Evolutionary conservation across 2,113 vertebrate species (phyloP), one percentile per base, ranked within the genome.

Genomic region (Ceyx melanurus): DNA sequence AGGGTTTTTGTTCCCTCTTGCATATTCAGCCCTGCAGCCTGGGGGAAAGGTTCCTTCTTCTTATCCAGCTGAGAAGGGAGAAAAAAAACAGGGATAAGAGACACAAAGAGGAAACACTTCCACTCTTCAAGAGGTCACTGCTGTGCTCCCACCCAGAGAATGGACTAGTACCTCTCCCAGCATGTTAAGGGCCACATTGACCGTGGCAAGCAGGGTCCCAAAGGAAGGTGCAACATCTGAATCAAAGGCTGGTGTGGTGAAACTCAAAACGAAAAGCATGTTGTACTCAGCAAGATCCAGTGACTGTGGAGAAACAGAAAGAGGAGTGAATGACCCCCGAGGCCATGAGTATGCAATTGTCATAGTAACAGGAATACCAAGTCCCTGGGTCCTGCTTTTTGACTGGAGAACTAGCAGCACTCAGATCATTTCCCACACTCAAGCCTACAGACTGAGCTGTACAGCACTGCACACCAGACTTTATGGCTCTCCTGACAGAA

Each of bases 221-320:
- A 99, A 99, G 5, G 99, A 99, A n/a, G 99, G 99, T 6, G 99
- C 98, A 6, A 99, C 98, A 0, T 99, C 99, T 0, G 99, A 98
- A 93, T 99, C 99, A 35, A 99, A 99, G 21, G 99, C 98, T 10
- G 99, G 99, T 4, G 99, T 99, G 4, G 98, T 99, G 92, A 99
- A 99, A 93, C 98, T 99, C 96, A 99, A 92, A 71, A 99, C 98
- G 25, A 99, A 99, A 64, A 99, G 98, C 87, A 99, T 97, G 13
- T 98, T 97, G 97, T 99, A 99, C 82, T 99, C 99, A 0, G 99
- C 98, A 74, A 99, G 97, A 96, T 99, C 99, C 98, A 99, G 97
- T 3, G 98, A 99, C 99, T 99, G 72, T 11, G 76, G 68, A 74
- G 62, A 87, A 94, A 83, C 7, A 70, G 46, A 70, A 43, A 75